phyloP scores from a whole-genome alignment of 2,797 vertebrate genomes.

The Graptemys geographica region DNA sequence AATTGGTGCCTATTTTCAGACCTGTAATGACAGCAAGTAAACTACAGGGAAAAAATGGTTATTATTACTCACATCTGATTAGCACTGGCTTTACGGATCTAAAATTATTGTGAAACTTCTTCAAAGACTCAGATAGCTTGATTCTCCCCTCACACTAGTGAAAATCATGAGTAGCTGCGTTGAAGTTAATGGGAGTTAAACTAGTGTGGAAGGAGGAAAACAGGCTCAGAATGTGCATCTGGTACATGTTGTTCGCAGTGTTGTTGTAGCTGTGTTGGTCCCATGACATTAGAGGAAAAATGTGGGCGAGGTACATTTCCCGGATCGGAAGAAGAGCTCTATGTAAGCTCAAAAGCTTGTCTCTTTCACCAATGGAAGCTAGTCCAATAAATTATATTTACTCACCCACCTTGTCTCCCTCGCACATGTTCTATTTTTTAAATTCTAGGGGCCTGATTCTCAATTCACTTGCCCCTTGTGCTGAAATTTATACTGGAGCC shows the following conservation, averaged over 20 bases:
- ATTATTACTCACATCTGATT: not conserved
- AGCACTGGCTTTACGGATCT: slow-evolving; percentile 13
- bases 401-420: not conserved
- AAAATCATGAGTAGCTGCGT: not conserved
- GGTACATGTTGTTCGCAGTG: not conserved
- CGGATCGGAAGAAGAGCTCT: not conserved
- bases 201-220: not conserved
- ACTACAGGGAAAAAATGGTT: not conserved
- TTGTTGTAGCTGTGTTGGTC: not conserved
- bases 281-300: not conserved
- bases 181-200: not conserved
- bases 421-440: not conserved
- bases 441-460: not conserved
- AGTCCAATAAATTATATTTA: not conserved
- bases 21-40: not conserved
- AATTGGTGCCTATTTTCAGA: not conserved
- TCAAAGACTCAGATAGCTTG: not conserved
- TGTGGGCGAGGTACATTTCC: not conserved
- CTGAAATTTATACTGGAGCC: not conserved
- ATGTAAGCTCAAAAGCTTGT: not conserved
- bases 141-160: not conserved
- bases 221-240: not conserved
- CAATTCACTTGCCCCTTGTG: not conserved
- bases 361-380: not conserved
- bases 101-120: not conserved